Evolutionary conservation across 2,888 invertebrate species (phyloP), one percentile per base, ranked within the genome.

Genomic region (Lasioglossum pauxillum): DNA sequence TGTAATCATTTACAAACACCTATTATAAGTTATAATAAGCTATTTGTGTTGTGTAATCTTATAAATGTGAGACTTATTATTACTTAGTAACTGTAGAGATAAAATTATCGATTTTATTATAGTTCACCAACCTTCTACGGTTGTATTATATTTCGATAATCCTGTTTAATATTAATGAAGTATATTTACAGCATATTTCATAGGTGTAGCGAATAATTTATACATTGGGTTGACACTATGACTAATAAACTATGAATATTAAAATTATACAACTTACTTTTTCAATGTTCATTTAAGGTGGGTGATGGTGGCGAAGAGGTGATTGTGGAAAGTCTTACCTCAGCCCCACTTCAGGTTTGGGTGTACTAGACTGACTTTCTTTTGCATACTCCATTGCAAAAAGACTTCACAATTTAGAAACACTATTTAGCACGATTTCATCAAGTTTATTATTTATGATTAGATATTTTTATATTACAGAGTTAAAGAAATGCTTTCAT

Each of bases 341-440:
- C 93, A 91, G 93, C 92, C 89, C 93, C 92, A 87, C 91, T 93
- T 90, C 93, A 93, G 93, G 93, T 93, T 91, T 91, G 93, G 90
- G 90, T 89, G 87, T 83, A 90, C 60, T 90, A 92, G 89, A 91
- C 85, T 93, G 90, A 89, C 90, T 88, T 89, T 90, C 82, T 89
- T 90, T 86, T 88, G 82, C 82, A 89, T 89, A 90, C 80, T 83
- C 67, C 57, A 85, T 86, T 88, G 72, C 79, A 76, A 81, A 84
- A 73, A 82, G 72, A 83, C 16, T 71, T 88, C 87, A 92, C 89
- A 49, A 82, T 83, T 89, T 91, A 89, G 84, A 85, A 85, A 90
- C 82, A 88, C 86, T 74, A 82, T 78, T 73, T 85, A 88, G 92
- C 90, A 92, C 87, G 84, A 80, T 85, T 83, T 82, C 82, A 41